Conservation (phyloP, 2,113 vertebrate genomes). For the Nettapus auritus region DNA sequence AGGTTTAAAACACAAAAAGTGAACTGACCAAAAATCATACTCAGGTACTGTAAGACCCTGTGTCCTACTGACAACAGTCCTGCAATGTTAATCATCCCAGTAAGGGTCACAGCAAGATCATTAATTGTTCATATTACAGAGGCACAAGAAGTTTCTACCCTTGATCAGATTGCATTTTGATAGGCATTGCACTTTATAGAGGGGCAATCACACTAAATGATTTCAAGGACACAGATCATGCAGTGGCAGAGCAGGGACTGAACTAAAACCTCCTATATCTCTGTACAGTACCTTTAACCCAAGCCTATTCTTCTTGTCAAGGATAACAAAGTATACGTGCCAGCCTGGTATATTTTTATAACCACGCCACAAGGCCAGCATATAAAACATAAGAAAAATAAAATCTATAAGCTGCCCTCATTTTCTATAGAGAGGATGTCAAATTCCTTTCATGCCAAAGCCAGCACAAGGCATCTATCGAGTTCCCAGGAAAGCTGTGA, state of each 20-base stretch:
- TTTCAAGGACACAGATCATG: background rate
- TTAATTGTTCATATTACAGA: background rate
- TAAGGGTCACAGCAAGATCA: background rate
- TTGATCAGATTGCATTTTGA: background rate
- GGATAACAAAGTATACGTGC: rapidly evolving
- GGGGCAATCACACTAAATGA: background rate
- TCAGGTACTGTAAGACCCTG: background rate
- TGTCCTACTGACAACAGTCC: background rate
- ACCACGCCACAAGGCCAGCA: background rate
- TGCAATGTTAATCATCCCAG: background rate
- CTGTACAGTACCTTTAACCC: background rate
- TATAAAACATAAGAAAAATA: background rate
- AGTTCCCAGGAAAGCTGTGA: background rate
- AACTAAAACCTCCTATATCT: background rate
- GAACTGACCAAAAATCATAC: background rate
- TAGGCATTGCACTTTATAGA: background rate
- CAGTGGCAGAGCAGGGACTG: background rate
- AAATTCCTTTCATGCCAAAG: background rate
- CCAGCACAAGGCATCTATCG: background rate
- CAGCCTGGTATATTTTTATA: background rate
- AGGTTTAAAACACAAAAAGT: background rate
- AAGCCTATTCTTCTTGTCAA: background rate
- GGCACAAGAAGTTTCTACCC: background rate
- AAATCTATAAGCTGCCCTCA: background rate
- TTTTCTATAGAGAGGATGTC: background rate